Evolutionary conservation across 2,797 vertebrate species (phyloP), one percentile per base, ranked within the genome.

Genomic region (Buceros bicornis): DNA sequence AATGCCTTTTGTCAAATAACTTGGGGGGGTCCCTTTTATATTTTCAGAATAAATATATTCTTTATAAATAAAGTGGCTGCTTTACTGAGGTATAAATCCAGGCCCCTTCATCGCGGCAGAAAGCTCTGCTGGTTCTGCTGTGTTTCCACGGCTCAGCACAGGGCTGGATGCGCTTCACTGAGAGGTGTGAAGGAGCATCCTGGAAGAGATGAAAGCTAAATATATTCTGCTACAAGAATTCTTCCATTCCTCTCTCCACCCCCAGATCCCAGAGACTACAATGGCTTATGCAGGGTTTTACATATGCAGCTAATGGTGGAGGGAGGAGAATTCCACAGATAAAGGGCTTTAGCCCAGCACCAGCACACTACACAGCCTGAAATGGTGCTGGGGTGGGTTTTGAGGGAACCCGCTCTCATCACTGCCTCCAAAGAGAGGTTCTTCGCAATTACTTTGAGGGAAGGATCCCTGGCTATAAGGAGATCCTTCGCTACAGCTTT

Each of bases 111-210:
- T 37, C 13, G 20, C 69, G 40, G 66, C 66, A 93, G 72, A 76
- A 91, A 87, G 77, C 66, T 92, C 51, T 84, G 82, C 87, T 89
- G 26, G 22, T 79, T 91, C 85, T 91, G 79, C 80, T 84, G 82
- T 51, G 13, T 88, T 95, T 95, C 60, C 80, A 65, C 4, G 5
- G 73, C 91, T 93, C 1, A 0, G 54, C n/a, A 84, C 17, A 64
- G 51, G 19, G 85, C 77, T 96, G 66, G 80, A 90, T 96, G 74
- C 73, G 29, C 56, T 96, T 88, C 79, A 88, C 82, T 82, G 78
- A 74, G 93, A 96, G 91, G 94, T 96, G 95, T 93, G 96, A 96
- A 96, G 85, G 91, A 97, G 95, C 87, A 96, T 87, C 94, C 91
- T 95, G 89, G 82, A 94, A 94, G 87, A 83, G 96, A 89, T 65